Base-by-base conservation (phyloP, 2,797 vertebrate genomes). In the Melanotaenia parkinsoni region DNA sequence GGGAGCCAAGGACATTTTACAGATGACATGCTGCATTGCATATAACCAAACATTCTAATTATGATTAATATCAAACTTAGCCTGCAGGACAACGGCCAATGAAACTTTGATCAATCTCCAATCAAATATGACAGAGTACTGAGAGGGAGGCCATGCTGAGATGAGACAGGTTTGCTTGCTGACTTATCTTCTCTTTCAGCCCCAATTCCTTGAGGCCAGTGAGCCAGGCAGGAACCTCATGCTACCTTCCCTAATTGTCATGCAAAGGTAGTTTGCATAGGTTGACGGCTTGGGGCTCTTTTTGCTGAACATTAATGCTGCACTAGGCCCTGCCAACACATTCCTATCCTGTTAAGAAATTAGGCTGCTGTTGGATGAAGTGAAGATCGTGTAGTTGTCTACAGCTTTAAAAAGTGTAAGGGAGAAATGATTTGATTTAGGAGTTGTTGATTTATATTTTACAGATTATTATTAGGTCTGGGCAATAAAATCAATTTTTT, bases 241-340 rank as follows among this genome's bases (percentile, higher is more conserved):
- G 68, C 75, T 72, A 40, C 63, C 58, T 62, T 62, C 47, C 69
- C 79, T 87, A 79, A 90, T 91, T 91, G 83, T 89, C 72, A 91
- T 90, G 86, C 90, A 87, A 79, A 86, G 70, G 62, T 81, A 69
- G 83, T 88, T 67, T 80, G 75, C 67, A 59, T 61, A 67, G 60
- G 73, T 82, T 76, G 77, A 77, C 2, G 0, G 74, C 84, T 82
- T 20, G 59, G 32, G 70, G 90, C 83, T 71, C 67, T 82, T 81
- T 77, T 67, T 60, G 69, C 67, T 79, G 53, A 83, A 72, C 56
- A 78, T 83, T 70, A 77, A 70, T 79, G 45, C 74, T 59, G 71
- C 80, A 77, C 67, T 76, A 32, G 64, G 72, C 63, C 75, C 54
- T 37, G 76, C 64, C 73, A 59, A 70, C 58, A 37, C 1, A 1